Evolutionary conservation across 2,888 invertebrate genomes (phyloP), one percentile per base, ranked within the genome.

Genomic region (Ormyrus nitidulus): DNA sequence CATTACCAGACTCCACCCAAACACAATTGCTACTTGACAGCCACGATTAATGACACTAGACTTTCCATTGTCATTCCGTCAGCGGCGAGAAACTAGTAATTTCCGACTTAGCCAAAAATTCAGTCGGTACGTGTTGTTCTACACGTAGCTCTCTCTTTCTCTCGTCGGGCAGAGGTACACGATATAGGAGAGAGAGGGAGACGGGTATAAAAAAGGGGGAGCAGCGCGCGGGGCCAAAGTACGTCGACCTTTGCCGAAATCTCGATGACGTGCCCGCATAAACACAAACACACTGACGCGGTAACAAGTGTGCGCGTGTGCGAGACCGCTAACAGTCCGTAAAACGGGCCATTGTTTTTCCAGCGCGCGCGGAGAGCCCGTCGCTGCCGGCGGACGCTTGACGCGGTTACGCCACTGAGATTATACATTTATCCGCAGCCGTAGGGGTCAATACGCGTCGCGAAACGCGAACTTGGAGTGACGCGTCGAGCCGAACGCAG

Each of bases 191-290:
- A 19, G 19, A 19, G 19, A 19, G 19, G 19, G 19, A 19, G 19
- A 19, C 19, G 19, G 19, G 19, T 19, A 19, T 19, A 19, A 19
- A 19, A 19, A 19, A 19, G 19, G 19, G 19, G 19, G 19, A 19
- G 19, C 19, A 19, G 19, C 19, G 19, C 19, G 19, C 19, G 19
- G 19, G 19, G 19, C 19, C 19, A 48, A 69, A 64, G 69, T 74
- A 58, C 73, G 58, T 69, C 73, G 79, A 79, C 79, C 73, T 73
- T 69, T 68, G 68, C 56, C 73, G 61, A 78, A 78, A 78, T 78
- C 61, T 62, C 78, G 66, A 66, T 66, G 78, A 73, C 66, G 72
- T 13, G 59, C 48, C 68, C 66, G 68, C 68, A 61, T 68, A 46
- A 48, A 53, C 7, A 69, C 61, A 68, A 44, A 19, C 11, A n/a